Conservation (phyloP, 2,797 vertebrate species). For the Amblyopsis hoosieri region DNA sequence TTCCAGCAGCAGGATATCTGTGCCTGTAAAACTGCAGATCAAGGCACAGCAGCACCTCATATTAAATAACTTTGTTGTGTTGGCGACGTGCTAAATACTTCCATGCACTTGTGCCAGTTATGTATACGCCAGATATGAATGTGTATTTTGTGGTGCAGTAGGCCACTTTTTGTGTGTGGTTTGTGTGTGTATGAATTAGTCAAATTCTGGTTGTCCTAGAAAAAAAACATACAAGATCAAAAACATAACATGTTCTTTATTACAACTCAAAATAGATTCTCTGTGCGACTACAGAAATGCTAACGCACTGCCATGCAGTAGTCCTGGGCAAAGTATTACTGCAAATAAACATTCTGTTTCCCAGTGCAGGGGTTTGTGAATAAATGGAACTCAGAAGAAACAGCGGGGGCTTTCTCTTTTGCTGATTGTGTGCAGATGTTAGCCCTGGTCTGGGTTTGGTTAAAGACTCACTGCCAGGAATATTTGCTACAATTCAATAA, state of each 20-base stretch:
- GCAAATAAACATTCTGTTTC: slow-evolving; percentile 81
- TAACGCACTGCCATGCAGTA: slow-evolving; percentile 69
- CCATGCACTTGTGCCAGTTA: neutral
- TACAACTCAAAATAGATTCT: slow-evolving; percentile 23
- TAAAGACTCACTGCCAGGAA: slow-evolving; percentile 77
- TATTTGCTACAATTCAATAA: slow-evolving; percentile 82
- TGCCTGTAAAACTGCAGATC: slow-evolving; percentile 1
- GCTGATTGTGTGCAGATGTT: slow-evolving; percentile 83
- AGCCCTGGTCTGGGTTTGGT: slow-evolving; percentile 75
- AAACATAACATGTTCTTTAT: slow-evolving; percentile 28
- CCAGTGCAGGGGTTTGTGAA: slow-evolving; percentile 69
- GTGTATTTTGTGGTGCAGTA: neutral
- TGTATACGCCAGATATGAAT: neutral
- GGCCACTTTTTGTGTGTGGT: slow-evolving; percentile 15
- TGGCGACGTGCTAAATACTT: neutral
- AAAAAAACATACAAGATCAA: neutral
- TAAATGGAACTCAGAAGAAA: slow-evolving; percentile 73
- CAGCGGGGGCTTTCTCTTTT: slow-evolving; percentile 64
- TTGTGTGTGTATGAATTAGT: slow-evolving; percentile 20
- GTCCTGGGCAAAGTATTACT: slow-evolving; percentile 77
- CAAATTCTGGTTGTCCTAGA: slow-evolving; percentile 30
- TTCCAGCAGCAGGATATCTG: slow-evolving; percentile 2
- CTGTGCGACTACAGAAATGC: slow-evolving; percentile 59
- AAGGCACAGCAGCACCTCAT: neutral
- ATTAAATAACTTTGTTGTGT: neutral